phyloP scores from a whole-genome alignment of 2,888 invertebrate genomes.

The Diplazon laetatorius region DNA sequence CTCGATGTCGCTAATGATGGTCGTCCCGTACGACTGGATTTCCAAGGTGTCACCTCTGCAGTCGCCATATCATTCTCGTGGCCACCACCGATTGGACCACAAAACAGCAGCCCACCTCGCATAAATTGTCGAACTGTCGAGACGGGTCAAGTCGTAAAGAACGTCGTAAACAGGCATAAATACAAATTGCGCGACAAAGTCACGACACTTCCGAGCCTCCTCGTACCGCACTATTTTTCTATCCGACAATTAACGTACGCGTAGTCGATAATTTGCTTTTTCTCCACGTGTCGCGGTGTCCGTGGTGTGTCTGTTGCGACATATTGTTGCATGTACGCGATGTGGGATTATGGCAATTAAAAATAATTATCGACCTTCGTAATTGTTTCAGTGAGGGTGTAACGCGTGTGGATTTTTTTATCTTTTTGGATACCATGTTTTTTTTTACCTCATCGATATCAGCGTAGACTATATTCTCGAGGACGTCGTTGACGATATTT shows the following conservation, averaged over 20 bases:
- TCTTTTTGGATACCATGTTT: no score
- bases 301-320: not conserved
- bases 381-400: no score
- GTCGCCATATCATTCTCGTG: slow-evolving; percentile 53
- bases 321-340: not conserved
- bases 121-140: slow-evolving; percentile 37
- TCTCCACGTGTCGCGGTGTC: not conserved
- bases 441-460: no score
- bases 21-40: slow-evolving; percentile 60
- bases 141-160: slow-evolving; percentile 50
- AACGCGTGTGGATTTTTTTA: no score
- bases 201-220: slow-evolving; percentile 24
- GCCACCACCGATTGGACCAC: not conserved
- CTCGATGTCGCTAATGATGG: slow-evolving; percentile 61
- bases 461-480: no score
- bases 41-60: slow-evolving; percentile 66
- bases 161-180: slow-evolving; percentile 28
- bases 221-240: not conserved
- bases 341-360: not conserved
- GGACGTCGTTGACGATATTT: no score
- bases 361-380: not conserved
- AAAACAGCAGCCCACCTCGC: slow-evolving; percentile 6
- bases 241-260: slow-evolving; percentile 41
- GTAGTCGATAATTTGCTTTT: slow-evolving; percentile 9
- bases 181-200: slow-evolving; percentile 38